phyloP scores from a whole-genome alignment of 2,113 vertebrate species.

The Onychostruthus taczanowskii region DNA sequence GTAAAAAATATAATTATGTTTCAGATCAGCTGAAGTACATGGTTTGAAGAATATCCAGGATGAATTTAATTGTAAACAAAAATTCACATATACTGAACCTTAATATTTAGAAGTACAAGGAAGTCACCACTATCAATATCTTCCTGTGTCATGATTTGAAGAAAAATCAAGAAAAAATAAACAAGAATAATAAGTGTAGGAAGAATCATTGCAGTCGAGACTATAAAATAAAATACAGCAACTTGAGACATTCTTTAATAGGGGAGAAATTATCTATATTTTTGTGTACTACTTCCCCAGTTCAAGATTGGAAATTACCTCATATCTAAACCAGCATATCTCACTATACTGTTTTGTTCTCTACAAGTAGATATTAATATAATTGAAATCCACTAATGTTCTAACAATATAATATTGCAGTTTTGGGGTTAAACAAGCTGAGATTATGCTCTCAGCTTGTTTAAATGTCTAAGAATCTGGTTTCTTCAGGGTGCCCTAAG shows the following conservation, averaged over 20 bases:
- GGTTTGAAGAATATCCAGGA: neutral
- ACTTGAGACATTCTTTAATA: rapidly evolving
- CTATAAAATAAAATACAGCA: neutral
- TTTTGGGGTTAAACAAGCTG: too few species aligned
- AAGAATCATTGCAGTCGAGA: neutral
- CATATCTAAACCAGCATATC: neutral
- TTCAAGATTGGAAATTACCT: neutral
- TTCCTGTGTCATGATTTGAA: neutral
- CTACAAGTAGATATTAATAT: neutral
- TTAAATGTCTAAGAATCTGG: neutral
- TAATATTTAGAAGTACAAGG: neutral
- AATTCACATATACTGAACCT: neutral
- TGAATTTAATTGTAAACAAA: neutral
- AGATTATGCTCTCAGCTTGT: neutral
- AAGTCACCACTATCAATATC: neutral
- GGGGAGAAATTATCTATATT: neutral
- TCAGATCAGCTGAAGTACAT: neutral
- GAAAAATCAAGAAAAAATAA: neutral
- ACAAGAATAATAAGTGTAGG: neutral
- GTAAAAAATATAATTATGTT: neutral
- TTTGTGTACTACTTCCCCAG: neutral
- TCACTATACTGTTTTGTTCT: neutral
- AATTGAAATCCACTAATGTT: neutral
- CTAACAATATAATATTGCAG: neutral
- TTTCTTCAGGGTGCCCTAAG: neutral